Conservation (phyloP, 1,140 invertebrate genomes). For the Mya arenaria region DNA sequence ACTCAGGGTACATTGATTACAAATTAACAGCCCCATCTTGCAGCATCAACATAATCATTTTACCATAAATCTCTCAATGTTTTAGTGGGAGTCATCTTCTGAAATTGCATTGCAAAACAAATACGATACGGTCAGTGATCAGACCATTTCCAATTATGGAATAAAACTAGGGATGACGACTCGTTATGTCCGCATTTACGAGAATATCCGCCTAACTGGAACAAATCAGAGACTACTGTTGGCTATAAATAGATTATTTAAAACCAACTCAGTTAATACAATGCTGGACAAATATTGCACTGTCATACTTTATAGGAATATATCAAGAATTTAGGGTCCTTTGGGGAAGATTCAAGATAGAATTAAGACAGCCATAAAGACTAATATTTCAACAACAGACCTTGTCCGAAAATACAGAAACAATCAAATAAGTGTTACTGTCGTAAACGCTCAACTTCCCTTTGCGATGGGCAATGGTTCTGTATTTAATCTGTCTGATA, state of each 20-base stretch:
- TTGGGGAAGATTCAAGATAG: too few species aligned
- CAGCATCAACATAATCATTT: constrained; percentile 50
- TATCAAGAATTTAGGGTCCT: too few species aligned
- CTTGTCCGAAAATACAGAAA: too few species aligned
- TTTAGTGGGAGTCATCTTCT: constrained; percentile 24
- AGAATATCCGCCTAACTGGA: constrained; percentile 29
- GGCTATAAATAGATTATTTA: constrained; percentile 45
- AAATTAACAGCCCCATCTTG: constrained; percentile 32
- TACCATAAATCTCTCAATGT: constrained; percentile 55
- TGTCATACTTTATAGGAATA: constrained; percentile 20
- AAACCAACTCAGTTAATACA: constrained; percentile 15
- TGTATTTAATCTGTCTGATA: too few species aligned
- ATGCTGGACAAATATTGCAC: neutral
- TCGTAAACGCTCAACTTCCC: too few species aligned
- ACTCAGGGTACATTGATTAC: constrained; percentile 50
- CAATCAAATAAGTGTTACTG: too few species aligned
- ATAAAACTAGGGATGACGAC: constrained; percentile 16
- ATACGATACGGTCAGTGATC: constrained; percentile 40
- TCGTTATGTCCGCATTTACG: constrained; percentile 26
- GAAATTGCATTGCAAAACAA: constrained; percentile 50
- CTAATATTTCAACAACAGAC: too few species aligned
- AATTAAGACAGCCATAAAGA: too few species aligned
- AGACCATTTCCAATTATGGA: constrained; percentile 51
- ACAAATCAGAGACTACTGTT: constrained; percentile 26
- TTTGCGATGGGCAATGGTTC: too few species aligned